Base-by-base conservation (phyloP, 1,140 invertebrate genomes). In the Drosophila kohkoa region DNA sequence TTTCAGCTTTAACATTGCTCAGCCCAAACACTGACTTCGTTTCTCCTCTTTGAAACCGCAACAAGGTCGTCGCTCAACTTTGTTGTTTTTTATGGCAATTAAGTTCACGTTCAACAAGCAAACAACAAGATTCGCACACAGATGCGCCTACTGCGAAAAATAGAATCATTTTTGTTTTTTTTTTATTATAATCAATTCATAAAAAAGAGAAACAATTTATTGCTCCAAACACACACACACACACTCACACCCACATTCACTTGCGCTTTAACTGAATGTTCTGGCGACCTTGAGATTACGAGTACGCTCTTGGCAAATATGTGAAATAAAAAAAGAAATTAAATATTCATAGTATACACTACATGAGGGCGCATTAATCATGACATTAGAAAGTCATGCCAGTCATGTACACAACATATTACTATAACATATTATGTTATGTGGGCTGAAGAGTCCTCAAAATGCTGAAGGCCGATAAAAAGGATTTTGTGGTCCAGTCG, bases 1-100 rank as follows among this genome's bases (percentile, higher is more conserved):
- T 86, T 80, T 88, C 65, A 41, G 54, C 51, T 82, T 77, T 20
- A 75, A 58, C 55, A 71, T 76, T 13, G 13, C 55, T 51, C 16
- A 67, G 13, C 55, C 28, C 20, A 43, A 41, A 45, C 3, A 32
- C 25, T 57, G 30, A 13, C 20, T 45, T 16, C 38, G 13, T 11
- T 45, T 28, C 41, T 43, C 5, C 38, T 25, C 20, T n/a, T 10
- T 62, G 49, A 64, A 77, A 73, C 71, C 66, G 43, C 66, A 67
- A 77, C 83, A 88, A 88, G 83, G 83, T 89, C 83, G 83, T 11
- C 13, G 49, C 20, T 63, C 45, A 58, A 69, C 13, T 58, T 55
- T 57, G 48, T 13, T 57, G 58, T 43, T 75, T 48, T 65, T 79
- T 64, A 58, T 59, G 69, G 76, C 82, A 88, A 87, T 87, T 87